Evolutionary conservation across 2,797 vertebrate genomes (phyloP), one percentile per base, ranked within the genome.

Genomic region (Tangara arthus): DNA sequence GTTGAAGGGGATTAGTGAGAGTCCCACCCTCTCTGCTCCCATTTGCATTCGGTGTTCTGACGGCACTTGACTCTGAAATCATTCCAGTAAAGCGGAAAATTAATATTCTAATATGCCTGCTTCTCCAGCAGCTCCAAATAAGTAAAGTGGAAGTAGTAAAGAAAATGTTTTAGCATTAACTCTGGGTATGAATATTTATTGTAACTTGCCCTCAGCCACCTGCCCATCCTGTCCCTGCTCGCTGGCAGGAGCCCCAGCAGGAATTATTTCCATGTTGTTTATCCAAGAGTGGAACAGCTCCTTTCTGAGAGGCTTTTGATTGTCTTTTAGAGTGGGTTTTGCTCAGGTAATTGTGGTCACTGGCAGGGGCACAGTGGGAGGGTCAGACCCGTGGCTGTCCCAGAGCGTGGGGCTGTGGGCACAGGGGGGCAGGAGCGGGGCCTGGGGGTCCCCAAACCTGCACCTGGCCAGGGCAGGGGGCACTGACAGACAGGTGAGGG

Each of bases 81-180:
- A 97, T 98, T 98, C 97, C 98, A 98, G 97, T 98, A 98, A 98
- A 98, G 98, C 96, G 95, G 98, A 98, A 98, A 98, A 98, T 98
- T 98, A 98, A 98, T 98, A 98, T 98, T 98, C 97, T 98, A 98
- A 98, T 98, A 97, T 47, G 94, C 95, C 96, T 97, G 96, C 95
- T 96, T 96, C 97, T 96, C 94, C 96, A 97, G 97, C 93, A 97
- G 97, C 92, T 57, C 91, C 96, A 96, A 98, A 94, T 93, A 96
- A 97, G 95, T 73, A 97, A 97, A 97, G 95, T 97, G 96, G 95
- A 97, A 97, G 85, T 87, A 83, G 93, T 28, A 87, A 95, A 96
- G 95, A 95, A 97, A 97, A 95, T 89, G 92, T 87, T 97, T 96
- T 53, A 41, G 81, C 86, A 71, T 97, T 94, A 97, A 84, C 93